Conservation (phyloP, 2,797 vertebrate species). For the Sparus aurata region DNA sequence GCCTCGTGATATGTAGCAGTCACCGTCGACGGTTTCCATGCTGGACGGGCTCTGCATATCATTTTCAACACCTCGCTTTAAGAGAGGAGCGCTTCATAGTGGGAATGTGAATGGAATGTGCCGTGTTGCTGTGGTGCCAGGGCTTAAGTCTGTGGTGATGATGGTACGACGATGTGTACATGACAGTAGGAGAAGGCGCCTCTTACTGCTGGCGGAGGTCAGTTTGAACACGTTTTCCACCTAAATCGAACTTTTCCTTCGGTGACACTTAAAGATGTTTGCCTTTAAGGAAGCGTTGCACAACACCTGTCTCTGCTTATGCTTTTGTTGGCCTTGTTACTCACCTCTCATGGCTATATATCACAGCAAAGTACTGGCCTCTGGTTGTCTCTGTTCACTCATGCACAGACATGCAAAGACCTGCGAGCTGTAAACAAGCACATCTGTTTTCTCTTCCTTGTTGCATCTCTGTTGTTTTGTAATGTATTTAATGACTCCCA, state of each 20-base stretch:
- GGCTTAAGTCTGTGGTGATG: slow-evolving; percentile 24
- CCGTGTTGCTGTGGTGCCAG: slow-evolving; percentile 14
- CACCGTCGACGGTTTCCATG: slow-evolving; percentile 25
- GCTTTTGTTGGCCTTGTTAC: slow-evolving; percentile 8
- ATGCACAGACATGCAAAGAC: slow-evolving; percentile 32
- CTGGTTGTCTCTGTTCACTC: slow-evolving; percentile 13
- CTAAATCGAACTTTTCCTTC: neutral
- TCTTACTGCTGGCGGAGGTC: neutral
- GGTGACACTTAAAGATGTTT: neutral
- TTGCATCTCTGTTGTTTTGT: slow-evolving; percentile 36
- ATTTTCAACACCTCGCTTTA: slow-evolving; percentile 58
- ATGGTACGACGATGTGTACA: neutral
- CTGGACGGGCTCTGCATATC: slow-evolving; percentile 38
- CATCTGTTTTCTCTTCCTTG: slow-evolving; percentile 45
- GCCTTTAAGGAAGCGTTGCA: slow-evolving; percentile 10
- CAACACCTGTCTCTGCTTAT: neutral
- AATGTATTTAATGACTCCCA: slow-evolving; percentile 42
- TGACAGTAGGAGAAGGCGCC: neutral
- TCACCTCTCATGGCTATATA: slow-evolving; percentile 19
- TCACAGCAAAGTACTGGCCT: slow-evolving; percentile 1
- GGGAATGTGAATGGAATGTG: slow-evolving; percentile 49
- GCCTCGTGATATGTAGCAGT: slow-evolving; percentile 34
- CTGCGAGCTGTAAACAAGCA: slow-evolving; percentile 37
- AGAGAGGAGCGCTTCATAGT: slow-evolving; percentile 17
- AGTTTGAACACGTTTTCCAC: neutral